Percentiles rank a stretch among this genome's conserved stretches.
Conservation (phyloP, 2,797 vertebrate genomes). For the Propithecus perrieri region DNA sequence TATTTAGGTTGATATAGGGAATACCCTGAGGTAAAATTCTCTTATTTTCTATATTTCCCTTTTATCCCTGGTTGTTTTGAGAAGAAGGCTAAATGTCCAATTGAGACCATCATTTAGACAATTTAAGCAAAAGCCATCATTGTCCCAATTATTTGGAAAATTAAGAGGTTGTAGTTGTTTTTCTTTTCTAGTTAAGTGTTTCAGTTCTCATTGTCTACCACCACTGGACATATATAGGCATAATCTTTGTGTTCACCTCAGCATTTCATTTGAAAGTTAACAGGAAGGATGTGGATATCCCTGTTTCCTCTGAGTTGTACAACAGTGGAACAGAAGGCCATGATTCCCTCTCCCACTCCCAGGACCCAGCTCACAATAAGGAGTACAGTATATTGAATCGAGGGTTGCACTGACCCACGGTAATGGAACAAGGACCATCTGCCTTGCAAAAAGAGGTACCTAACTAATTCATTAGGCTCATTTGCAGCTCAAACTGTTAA, state of each 20-base stretch:
- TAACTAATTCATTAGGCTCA: not conserved
- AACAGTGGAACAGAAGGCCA: not conserved
- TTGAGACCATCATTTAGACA: not conserved
- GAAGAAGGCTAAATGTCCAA: not conserved
- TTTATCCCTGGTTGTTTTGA: not conserved
- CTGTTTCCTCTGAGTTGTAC: not conserved
- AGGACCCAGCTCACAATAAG: not conserved
- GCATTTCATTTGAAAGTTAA: not conserved
- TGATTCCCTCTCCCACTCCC: not conserved
- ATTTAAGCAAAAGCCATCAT: not conserved
- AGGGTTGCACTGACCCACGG: not conserved
- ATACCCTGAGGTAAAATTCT: not conserved
- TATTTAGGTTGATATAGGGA: not conserved
- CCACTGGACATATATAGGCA: not conserved
- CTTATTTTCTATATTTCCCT: not conserved
- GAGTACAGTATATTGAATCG: not conserved
- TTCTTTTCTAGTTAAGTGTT: not conserved
- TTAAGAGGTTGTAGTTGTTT: not conserved
- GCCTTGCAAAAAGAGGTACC: rapidly evolving
- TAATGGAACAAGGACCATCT: not conserved
- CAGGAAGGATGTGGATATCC: not conserved
- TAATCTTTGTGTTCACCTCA: not conserved
- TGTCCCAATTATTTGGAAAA: not conserved
- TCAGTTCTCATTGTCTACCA: not conserved
- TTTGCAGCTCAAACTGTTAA: not conserved